A percentile compares a stretch with the other conserved stretches of the same genome.
These are phyloP conservation scores for Tenthredo amoena DNA, from an alignment of 2,888 invertebrate genomes.

Conservation along the genomic window DNA sequence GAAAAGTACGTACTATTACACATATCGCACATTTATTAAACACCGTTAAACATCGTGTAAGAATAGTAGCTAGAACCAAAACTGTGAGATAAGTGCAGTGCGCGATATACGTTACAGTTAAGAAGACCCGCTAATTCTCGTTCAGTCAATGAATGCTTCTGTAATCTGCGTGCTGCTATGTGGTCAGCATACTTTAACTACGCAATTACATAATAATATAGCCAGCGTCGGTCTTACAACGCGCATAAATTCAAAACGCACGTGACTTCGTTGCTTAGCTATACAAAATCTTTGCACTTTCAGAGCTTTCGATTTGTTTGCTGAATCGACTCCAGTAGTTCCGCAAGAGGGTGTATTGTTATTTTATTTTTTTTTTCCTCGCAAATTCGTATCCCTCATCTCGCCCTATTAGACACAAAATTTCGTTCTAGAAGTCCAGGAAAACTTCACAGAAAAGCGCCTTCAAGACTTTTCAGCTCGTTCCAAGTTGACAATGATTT, in stretches of 20 bases:
- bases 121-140: conserved; percentile 3
- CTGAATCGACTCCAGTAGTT: not conserved
- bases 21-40: too few relatives aligned
- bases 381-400: not conserved
- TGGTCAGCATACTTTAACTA: conserved; percentile 14
- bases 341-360: not conserved
- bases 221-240: not conserved
- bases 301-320: not conserved
- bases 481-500: not conserved
- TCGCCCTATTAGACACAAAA: not conserved
- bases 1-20: not conserved
- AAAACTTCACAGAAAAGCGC: not conserved
- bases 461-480: not conserved
- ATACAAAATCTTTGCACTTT: not conserved
- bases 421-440: not conserved
- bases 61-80: not conserved
- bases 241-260: conserved; percentile 1
- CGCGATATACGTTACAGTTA: not conserved
- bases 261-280: not conserved
- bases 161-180: conserved; percentile 4
- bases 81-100: not conserved
- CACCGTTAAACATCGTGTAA: not conserved
- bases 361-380: not conserved
- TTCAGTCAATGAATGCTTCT: conserved; percentile 15
- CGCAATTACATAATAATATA: conserved; percentile 22